A percentile compares a stretch with the other conserved stretches of the same genome.
Conservation (phyloP, 2,888 invertebrate genomes). For the Agrochola macilenta region DNA sequence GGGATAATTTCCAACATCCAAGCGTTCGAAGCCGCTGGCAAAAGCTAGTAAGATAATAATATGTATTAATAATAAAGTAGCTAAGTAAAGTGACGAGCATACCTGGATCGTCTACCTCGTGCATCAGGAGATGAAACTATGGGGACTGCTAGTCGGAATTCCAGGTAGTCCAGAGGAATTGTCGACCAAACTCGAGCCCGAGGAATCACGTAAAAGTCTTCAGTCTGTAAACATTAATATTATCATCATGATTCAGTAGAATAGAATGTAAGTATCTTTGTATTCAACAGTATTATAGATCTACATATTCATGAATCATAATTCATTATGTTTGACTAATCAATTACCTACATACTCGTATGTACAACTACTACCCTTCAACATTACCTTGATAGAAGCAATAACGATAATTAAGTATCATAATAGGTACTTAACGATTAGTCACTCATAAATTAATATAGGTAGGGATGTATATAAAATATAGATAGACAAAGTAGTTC, state of each 20-base stretch:
- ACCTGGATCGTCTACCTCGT: conserved; percentile 26
- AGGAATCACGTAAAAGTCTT: conserved; percentile 52
- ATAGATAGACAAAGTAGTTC: background rate
- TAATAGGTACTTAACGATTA: background rate
- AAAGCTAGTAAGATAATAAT: background rate
- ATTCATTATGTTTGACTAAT: background rate
- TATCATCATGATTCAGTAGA: background rate
- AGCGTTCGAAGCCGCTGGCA: too few species aligned
- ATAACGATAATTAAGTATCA: background rate
- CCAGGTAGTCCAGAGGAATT: conserved; percentile 39
- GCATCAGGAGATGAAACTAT: conserved; percentile 29
- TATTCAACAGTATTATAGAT: background rate
- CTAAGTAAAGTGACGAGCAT: background rate
- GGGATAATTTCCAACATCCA: too few species aligned
- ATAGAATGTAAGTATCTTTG: background rate
- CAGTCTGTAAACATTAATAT: conserved; percentile 43
- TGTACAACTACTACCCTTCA: conserved; percentile 3
- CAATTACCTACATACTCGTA: background rate
- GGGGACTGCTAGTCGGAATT: conserved; percentile 51
- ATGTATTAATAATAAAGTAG: background rate
- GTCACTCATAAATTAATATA: background rate
- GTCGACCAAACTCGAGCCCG: conserved; percentile 48
- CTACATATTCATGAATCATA: conserved; percentile 4
- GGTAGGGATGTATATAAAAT: background rate
- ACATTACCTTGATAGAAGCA: conserved; percentile 14